Base-by-base conservation (phyloP, 1,140 invertebrate species). In the Micrasema longulum region DNA sequence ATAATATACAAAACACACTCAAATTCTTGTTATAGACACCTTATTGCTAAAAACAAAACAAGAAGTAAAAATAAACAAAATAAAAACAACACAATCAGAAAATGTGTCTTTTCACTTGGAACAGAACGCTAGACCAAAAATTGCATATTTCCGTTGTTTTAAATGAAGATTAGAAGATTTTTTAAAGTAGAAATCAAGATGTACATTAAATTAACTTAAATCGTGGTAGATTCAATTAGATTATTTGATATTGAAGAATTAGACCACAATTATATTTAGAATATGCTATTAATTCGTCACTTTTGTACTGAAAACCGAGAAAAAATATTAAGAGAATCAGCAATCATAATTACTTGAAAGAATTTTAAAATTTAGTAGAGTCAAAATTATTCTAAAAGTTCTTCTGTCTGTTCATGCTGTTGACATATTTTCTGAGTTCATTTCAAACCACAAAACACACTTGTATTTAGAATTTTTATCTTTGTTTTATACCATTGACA, bases 21-120 rank as follows among this genome's bases (percentile, higher is more conserved):
- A 76, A n/a, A n/a, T n/a, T 52, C 55, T 35, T 20, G 16, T 55
- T 55, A 23, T 23, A 53, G 20, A 48, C 47, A 31, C 26, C 52
- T 55, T 31, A 16, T 16, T 14, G 35, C 26, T 10, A 48, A 48
- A 48, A 6, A 16, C 47, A 12, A 20, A 48, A 55, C 0, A 23
- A 26, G 23, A 36, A 36, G 31, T 36, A 14, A 48, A 35, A 66
- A 50, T 31, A 66, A 72, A 20, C 69, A 68, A 69, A 75, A 78
- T 76, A 77, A 79, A 78, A 78, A 79, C 79, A 78, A 80, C 78
- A 78, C 23, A 57, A 45, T 90, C 91, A 92, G 92, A 93, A 93
- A 93, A 93, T 93, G 91, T 93, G 91, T 93, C 91, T 92, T 93
- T 89, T 91, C 91, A 92, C 91, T 90, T 86, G 88, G 86, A 89